A percentile compares a stretch with the other conserved stretches of the same genome.
Conservation (phyloP, 1,140 invertebrate species). For the Oscheius sp. region DNA sequence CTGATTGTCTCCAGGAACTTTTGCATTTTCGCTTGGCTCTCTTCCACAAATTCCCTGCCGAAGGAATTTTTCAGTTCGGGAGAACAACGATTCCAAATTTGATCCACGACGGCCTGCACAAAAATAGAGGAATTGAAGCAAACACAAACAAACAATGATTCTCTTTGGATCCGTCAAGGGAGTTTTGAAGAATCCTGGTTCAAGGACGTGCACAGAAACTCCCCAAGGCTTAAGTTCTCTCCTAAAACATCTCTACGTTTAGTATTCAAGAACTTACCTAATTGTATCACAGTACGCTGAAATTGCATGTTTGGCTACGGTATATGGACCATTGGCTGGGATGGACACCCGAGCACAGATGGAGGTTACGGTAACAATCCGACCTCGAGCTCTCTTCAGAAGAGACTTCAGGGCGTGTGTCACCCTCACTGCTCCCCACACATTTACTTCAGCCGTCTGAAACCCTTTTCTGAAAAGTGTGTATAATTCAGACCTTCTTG, state of each 20-base stretch:
- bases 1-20: constrained; percentile 20
- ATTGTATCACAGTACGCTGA: constrained; percentile 44
- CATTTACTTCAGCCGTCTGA: constrained; percentile 40
- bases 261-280: constrained; percentile 11
- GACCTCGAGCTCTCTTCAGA: constrained; percentile 42
- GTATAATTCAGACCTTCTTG: constrained; percentile 22
- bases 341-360: constrained; percentile 42
- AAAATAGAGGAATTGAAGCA: not conserved
- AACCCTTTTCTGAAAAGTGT: not conserved
- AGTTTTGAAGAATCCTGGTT: constrained; percentile 45
- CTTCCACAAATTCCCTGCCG: constrained; percentile 36
- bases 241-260: constrained; percentile 12
- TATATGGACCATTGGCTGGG: constrained; percentile 41
- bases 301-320: constrained; percentile 42
- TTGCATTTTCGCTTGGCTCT: not conserved
- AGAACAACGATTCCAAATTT: constrained; percentile 28
- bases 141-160: constrained; percentile 1
- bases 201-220: constrained; percentile 37
- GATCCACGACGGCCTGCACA: constrained; percentile 18
- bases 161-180: constrained; percentile 23
- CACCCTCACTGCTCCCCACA: constrained; percentile 42
- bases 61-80: constrained; percentile 36
- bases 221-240: constrained; percentile 36
- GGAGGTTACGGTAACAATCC: constrained; percentile 41
- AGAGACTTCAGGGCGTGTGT: constrained; percentile 44